phyloP scores from a whole-genome alignment of 2,113 vertebrate genomes.

The Myxocyprinus asiaticus region DNA sequence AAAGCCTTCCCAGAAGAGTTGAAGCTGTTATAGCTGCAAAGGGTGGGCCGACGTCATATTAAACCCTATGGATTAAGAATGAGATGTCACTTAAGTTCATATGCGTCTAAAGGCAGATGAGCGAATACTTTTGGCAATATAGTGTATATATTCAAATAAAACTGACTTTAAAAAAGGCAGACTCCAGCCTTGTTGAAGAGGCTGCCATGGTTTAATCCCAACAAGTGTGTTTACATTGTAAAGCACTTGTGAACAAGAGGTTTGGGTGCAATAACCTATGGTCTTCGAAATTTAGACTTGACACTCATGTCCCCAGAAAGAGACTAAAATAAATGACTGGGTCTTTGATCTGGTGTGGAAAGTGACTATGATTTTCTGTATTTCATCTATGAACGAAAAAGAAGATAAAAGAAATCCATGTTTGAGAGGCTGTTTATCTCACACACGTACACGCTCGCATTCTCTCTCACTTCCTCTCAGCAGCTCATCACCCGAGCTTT shows the following conservation, averaged over 20 bases:
- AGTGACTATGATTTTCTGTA: conserved; percentile 8
- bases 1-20: too few relatives aligned
- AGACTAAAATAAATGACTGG: neutral
- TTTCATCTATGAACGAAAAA: conserved; percentile 11
- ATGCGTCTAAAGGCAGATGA: too few relatives aligned
- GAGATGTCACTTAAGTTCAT: too few relatives aligned
- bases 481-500: conserved; percentile 36
- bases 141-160: neutral
- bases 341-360: conserved; percentile 5
- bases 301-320: neutral
- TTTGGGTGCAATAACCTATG: neutral
- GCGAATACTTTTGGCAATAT: too few relatives aligned
- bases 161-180: neutral
- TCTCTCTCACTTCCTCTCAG: conserved; percentile 32
- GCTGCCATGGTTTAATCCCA: neutral
- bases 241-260: neutral
- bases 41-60: too few relatives aligned
- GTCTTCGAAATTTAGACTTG: neutral
- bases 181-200: neutral
- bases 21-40: too few relatives aligned
- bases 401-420: conserved; percentile 25
- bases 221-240: neutral
- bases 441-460: neutral
- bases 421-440: conserved; percentile 34
- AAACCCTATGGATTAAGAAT: too few relatives aligned